These are phyloP conservation scores for Iselma pallidipennis DNA, from an alignment of 2,888 invertebrate genomes.

Conservation along the genomic window DNA sequence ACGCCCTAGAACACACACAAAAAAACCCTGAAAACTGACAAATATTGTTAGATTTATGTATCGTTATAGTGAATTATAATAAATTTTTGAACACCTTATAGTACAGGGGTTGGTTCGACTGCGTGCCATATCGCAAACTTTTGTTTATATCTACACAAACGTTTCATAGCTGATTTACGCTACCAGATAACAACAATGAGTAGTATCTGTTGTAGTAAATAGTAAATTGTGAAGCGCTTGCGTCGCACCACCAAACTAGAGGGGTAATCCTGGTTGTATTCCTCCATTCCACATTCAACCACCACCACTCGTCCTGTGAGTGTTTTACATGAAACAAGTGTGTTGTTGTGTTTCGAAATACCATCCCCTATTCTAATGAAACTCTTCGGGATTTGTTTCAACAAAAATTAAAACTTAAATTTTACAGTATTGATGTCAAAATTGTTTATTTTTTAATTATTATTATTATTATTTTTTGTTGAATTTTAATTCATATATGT, in stretches of 20 bases:
- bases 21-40: neutral
- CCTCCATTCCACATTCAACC: conserved; percentile 1
- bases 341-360: neutral
- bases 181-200: conserved; percentile 12
- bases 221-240: conserved; percentile 8
- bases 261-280: neutral
- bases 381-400: neutral
- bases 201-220: conserved; percentile 12
- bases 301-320: conserved; percentile 3
- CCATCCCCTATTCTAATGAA: neutral
- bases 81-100: neutral
- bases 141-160: conserved; percentile 9
- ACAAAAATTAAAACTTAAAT: too few species aligned
- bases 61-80: neutral
- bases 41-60: neutral
- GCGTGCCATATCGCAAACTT: conserved; percentile 1
- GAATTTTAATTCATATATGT: neutral
- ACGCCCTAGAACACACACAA: too few species aligned
- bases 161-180: conserved; percentile 12
- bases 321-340: conserved; percentile 7
- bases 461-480: too few species aligned
- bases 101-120: neutral
- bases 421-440: too few species aligned
- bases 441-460: too few species aligned
- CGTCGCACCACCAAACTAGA: neutral